phyloP scores from a whole-genome alignment of 1,140 invertebrate species.

The Metopolophium dirhodum region DNA sequence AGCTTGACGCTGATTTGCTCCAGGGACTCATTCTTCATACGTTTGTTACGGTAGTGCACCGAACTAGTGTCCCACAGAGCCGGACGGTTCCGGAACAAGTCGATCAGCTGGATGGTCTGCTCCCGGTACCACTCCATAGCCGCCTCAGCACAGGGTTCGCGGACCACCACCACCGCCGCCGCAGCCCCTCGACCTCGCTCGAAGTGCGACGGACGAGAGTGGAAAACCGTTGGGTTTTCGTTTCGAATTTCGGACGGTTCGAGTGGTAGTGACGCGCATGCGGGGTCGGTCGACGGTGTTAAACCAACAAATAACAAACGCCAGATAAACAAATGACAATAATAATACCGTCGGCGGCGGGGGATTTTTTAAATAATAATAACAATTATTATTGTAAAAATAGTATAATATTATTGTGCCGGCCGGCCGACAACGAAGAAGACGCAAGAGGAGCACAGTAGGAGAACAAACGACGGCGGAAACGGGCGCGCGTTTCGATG shows the following conservation, averaged over 20 bases:
- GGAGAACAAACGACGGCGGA: background rate
- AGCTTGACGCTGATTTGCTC: slow-evolving; percentile 43
- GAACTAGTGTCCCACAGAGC: slow-evolving; percentile 52
- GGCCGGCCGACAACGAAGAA: background rate
- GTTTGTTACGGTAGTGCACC: slow-evolving; percentile 52
- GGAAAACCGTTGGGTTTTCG: background rate
- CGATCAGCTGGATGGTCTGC: slow-evolving; percentile 53
- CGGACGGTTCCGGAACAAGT: slow-evolving; percentile 39
- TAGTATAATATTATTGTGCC: background rate
- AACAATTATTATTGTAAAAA: background rate
- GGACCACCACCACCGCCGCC: background rate
- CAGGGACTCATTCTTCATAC: slow-evolving; percentile 42
- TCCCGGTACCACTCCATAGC: slow-evolving; percentile 50
- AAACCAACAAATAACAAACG: background rate
- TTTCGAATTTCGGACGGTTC: background rate
- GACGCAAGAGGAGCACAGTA: background rate
- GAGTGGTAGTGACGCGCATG: background rate
- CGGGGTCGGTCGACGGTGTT: background rate
- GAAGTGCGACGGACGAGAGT: background rate
- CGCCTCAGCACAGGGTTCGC: background rate
- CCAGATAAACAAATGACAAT: background rate
- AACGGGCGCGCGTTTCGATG: slow-evolving; percentile 17
- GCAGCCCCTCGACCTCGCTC: background rate
- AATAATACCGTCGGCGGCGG: background rate
- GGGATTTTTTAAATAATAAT: background rate